Evolutionary conservation across 1,140 invertebrate species (phyloP).

Genomic region (Drusus annulatus): DNA sequence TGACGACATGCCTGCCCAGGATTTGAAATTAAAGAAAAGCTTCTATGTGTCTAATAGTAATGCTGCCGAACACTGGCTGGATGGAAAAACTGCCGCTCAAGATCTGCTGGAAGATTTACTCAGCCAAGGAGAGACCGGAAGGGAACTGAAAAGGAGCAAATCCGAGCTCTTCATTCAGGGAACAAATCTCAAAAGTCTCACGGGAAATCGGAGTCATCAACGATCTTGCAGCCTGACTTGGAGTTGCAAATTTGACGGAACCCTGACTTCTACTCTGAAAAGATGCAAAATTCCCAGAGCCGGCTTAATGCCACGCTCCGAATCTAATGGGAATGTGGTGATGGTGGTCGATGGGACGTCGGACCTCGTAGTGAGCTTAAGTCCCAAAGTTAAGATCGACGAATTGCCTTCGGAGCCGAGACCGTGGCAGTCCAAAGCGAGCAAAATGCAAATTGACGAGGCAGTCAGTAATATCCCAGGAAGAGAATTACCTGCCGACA

Average conservation of each 20-base stretch:
- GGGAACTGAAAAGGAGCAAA: slow-evolving; percentile 76
- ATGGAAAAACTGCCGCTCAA: slow-evolving; percentile 70
- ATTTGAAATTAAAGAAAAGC: slow-evolving; percentile 52
- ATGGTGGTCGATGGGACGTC: slow-evolving; percentile 53
- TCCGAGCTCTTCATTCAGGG: slow-evolving; percentile 74
- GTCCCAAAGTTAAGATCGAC: slow-evolving; percentile 49
- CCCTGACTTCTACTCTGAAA: slow-evolving; percentile 75
- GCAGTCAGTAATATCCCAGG: slow-evolving; percentile 50
- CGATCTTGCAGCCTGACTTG: slow-evolving; percentile 79
- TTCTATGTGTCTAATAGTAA: slow-evolving; percentile 52
- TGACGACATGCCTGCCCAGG: slow-evolving; percentile 43
- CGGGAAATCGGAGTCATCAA: slow-evolving; percentile 73
- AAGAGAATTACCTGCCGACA: not conserved
- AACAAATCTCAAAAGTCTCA: slow-evolving; percentile 68
- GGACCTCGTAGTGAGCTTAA: slow-evolving; percentile 47
- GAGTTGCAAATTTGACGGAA: slow-evolving; percentile 76
- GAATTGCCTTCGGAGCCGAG: slow-evolving; percentile 41
- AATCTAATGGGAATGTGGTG: slow-evolving; percentile 64
- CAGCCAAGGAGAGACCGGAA: slow-evolving; percentile 69
- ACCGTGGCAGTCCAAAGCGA: slow-evolving; percentile 50
- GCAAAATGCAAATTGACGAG: slow-evolving; percentile 59
- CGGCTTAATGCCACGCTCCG: slow-evolving; percentile 63
- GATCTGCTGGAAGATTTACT: slow-evolving; percentile 78
- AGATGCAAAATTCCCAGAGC: slow-evolving; percentile 75
- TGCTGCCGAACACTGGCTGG: slow-evolving; percentile 66